Conservation (phyloP, 2,113 vertebrate genomes). For the Aegypius monachus region DNA sequence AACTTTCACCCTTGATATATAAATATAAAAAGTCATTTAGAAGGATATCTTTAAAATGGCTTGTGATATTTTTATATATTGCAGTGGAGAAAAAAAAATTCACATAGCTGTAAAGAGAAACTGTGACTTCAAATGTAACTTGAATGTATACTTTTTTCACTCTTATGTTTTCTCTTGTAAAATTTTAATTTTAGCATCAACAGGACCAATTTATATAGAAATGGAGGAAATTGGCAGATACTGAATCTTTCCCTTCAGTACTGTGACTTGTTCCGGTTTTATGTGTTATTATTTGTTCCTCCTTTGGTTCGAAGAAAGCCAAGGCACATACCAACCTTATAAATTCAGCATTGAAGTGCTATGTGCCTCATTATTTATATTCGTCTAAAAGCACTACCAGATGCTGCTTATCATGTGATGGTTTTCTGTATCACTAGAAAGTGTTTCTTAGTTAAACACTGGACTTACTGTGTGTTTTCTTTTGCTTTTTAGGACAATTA, state of each 20-base stretch:
- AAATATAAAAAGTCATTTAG: background rate
- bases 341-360: slow-evolving; percentile 4
- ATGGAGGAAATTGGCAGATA: slow-evolving; percentile 16
- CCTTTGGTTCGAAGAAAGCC: slow-evolving; percentile 8
- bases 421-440: slow-evolving; percentile 27
- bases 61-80: background rate
- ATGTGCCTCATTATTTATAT: slow-evolving; percentile 30
- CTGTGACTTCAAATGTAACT: background rate
- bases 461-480: slow-evolving; percentile 14
- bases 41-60: background rate
- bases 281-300: background rate
- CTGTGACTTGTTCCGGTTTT: slow-evolving; percentile 21
- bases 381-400: slow-evolving; percentile 21
- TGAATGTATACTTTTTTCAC: background rate
- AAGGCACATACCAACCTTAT: slow-evolving; percentile 20
- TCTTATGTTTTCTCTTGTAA: background rate
- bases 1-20: slow-evolving; percentile 53
- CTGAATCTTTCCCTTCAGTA: background rate
- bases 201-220: background rate
- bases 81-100: background rate
- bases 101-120: background rate
- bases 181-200: background rate
- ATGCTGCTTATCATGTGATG: slow-evolving; percentile 43
- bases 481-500: slow-evolving; percentile 17
- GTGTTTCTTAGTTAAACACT: slow-evolving; percentile 8